Conservation (phyloP, 1,140 invertebrate species). For the Eubasilissa regina region DNA sequence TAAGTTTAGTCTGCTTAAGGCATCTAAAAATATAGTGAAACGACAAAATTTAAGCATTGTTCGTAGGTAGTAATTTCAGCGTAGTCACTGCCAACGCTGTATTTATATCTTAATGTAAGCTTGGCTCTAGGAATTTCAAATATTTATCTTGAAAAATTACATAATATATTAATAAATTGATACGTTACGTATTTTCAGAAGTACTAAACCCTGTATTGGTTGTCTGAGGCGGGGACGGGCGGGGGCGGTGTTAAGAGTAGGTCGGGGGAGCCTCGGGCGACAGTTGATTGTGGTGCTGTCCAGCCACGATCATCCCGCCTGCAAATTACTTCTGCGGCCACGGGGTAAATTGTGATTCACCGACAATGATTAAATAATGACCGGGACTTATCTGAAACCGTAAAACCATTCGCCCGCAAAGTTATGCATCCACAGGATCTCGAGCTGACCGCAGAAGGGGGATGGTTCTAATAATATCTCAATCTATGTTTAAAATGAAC, state of each 20-base stretch:
- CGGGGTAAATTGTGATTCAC: slow-evolving; percentile 34
- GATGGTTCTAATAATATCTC: background rate
- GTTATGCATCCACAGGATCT: background rate
- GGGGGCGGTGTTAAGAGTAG: background rate
- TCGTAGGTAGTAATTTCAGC: no score
- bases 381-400: slow-evolving; percentile 28
- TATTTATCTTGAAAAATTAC: background rate
- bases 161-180: background rate
- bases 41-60: no score
- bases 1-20: no score
- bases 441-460: slow-evolving; percentile 1
- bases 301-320: slow-evolving; percentile 29
- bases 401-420: slow-evolving; percentile 4
- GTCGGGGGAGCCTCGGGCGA: slow-evolving; percentile 3
- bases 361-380: slow-evolving; percentile 43
- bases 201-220: background rate
- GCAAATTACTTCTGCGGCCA: slow-evolving; percentile 36
- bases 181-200: background rate
- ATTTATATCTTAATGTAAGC: no score
- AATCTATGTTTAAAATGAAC: background rate
- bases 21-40: no score
- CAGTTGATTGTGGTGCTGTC: slow-evolving; percentile 40
- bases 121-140: no score
- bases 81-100: no score
- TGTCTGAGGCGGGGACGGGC: background rate